These are phyloP conservation scores for Zaprionus ornatus DNA, from an alignment of 1,140 invertebrate genomes.

Conservation along the genomic window DNA sequence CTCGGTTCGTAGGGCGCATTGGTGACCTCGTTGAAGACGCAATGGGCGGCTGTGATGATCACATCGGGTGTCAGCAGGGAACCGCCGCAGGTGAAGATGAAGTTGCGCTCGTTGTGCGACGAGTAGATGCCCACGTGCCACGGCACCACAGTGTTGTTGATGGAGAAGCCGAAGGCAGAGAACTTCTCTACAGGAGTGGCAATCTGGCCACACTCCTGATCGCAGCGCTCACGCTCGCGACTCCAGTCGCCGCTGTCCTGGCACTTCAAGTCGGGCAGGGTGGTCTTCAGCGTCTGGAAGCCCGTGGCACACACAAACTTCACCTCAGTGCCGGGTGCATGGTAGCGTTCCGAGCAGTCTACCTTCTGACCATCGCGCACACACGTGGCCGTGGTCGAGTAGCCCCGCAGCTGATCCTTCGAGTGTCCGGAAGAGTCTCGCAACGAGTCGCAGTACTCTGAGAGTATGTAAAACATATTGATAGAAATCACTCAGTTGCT, in stretches of 20 bases:
- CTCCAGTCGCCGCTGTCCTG: constrained; percentile 54
- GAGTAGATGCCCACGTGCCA: constrained; percentile 86
- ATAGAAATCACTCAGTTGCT: no score
- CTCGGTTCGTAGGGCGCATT: constrained; percentile 12
- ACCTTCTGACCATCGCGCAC: constrained; percentile 38
- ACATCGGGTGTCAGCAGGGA: constrained; percentile 74
- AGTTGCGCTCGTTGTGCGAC: constrained; percentile 51
- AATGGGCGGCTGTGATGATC: constrained; percentile 71
- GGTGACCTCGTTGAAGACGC: constrained; percentile 52
- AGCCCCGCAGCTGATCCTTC: constrained; percentile 41
- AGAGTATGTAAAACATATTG: background rate
- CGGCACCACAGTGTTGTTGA: constrained; percentile 82
- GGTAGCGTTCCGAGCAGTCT: constrained; percentile 41
- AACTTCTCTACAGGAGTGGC: constrained; percentile 62
- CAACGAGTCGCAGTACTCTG: constrained; percentile 57
- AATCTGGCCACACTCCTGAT: constrained; percentile 63
- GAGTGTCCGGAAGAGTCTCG: constrained; percentile 22
- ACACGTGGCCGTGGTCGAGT: constrained; percentile 58
- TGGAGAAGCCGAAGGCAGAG: constrained; percentile 43
- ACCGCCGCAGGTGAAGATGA: constrained; percentile 85
- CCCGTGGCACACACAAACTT: constrained; percentile 61
- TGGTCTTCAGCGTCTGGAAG: constrained; percentile 23
- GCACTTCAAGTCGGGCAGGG: constrained; percentile 53
- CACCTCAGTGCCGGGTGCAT: constrained; percentile 60
- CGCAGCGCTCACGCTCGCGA: constrained; percentile 47